Evolutionary conservation across 2,113 vertebrate genomes (phyloP).

Genomic region (Tetrao urogallus): DNA sequence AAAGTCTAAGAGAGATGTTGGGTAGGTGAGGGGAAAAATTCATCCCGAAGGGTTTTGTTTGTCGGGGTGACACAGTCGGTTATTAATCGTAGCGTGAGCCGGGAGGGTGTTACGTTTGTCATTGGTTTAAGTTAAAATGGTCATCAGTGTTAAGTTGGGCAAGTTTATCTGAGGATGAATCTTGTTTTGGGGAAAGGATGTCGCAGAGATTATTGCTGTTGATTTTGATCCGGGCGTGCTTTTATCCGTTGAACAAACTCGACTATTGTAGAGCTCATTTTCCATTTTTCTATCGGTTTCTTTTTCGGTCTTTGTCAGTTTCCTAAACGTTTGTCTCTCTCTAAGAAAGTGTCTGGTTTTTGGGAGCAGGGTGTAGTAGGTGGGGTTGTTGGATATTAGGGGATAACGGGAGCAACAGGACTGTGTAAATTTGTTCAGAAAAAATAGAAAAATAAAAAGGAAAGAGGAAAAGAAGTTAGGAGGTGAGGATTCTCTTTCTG

Average conservation of each 20-base stretch:
- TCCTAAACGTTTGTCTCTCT: not conserved
- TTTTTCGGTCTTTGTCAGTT: not conserved
- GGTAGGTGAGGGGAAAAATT: constrained; percentile 16
- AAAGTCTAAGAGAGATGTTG: constrained; percentile 20
- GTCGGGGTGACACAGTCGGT: not conserved
- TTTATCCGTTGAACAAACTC: constrained; percentile 50
- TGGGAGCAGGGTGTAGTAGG: not conserved
- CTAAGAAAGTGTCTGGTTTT: not conserved
- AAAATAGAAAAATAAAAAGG: not conserved
- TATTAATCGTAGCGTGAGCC: constrained; percentile 50
- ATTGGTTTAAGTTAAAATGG: constrained; percentile 73
- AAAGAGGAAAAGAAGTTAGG: not conserved
- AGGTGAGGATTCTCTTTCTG: constrained; percentile 70
- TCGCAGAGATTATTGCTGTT: constrained; percentile 54
- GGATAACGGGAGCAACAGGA: constrained; percentile 52
- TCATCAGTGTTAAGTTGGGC: constrained; percentile 65
- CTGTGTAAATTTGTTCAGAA: constrained; percentile 52
- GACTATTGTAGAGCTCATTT: constrained; percentile 30
- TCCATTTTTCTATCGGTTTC: not conserved
- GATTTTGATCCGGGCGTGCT: constrained; percentile 1
- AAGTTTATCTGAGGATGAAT: constrained; percentile 77
- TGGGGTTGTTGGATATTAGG: constrained; percentile 27
- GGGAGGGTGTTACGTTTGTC: constrained; percentile 21
- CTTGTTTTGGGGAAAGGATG: constrained; percentile 43
- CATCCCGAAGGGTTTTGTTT: constrained; percentile 43